A percentile compares a stretch with the other conserved stretches of the same genome.
Conservation (phyloP, 2,113 vertebrate species). For the Platichthys stellatus region DNA sequence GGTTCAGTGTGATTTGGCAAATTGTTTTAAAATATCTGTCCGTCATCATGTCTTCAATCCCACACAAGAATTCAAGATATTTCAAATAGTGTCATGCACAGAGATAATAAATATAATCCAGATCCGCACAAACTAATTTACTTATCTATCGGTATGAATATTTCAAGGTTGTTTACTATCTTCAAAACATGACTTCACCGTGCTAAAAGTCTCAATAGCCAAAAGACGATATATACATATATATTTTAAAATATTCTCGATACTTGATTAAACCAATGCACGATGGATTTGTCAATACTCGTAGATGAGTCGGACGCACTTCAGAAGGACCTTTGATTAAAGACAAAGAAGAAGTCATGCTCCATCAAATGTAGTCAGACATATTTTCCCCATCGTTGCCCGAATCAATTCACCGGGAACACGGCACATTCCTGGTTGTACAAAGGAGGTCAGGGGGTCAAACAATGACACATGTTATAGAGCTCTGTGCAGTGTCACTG, state of each 20-base stretch:
- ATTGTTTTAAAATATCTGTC: neutral
- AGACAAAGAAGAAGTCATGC: neutral
- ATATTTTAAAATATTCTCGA: too few relatives aligned
- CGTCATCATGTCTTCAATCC: neutral
- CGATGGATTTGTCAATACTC: neutral
- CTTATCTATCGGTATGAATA: neutral
- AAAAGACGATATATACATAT: too few relatives aligned
- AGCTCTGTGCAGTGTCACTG: constrained; percentile 73
- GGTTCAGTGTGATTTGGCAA: neutral
- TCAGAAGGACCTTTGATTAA: neutral
- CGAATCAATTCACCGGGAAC: constrained; percentile 37
- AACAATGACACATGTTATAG: constrained; percentile 72
- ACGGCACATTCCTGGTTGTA: constrained; percentile 49
- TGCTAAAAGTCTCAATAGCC: neutral
- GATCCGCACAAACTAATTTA: neutral
- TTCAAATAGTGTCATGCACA: neutral
- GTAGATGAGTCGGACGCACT: neutral
- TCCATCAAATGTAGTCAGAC: neutral
- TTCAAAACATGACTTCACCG: neutral
- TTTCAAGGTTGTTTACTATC: neutral
- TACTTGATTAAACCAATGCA: neutral
- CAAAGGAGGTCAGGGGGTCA: constrained; percentile 65
- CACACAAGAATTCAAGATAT: too few relatives aligned
- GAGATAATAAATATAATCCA: neutral
- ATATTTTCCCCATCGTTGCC: constrained; percentile 32